phyloP scores from a whole-genome alignment of 92 coral and sea anemone species.

The Virgularia gustaviana region DNA sequence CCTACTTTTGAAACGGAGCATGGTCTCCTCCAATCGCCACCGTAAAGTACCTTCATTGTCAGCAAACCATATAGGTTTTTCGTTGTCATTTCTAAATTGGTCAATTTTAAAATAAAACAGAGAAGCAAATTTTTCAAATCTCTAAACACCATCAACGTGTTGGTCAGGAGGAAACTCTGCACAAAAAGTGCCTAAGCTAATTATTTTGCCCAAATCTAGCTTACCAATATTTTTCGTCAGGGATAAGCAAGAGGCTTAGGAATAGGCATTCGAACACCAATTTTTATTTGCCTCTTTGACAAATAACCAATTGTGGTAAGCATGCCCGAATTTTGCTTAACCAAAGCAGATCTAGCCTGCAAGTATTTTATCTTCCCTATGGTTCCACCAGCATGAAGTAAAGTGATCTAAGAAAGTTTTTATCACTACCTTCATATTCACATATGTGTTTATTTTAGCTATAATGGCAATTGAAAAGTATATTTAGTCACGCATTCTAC shows the following conservation, averaged over 20 bases:
- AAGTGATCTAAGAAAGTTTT: constrained; percentile 54
- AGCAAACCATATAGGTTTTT: constrained; percentile 58
- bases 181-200: constrained; percentile 45
- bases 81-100: constrained; percentile 36
- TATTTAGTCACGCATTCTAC: constrained; percentile 30
- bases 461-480: constrained; percentile 4
- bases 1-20: constrained; percentile 61
- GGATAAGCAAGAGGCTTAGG: constrained; percentile 59
- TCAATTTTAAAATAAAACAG: constrained; percentile 36
- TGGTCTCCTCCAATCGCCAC: constrained; percentile 61
- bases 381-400: constrained; percentile 52
- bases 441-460: constrained; percentile 22
- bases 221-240: constrained; percentile 35
- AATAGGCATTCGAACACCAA: constrained; percentile 54
- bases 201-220: constrained; percentile 39
- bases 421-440: constrained; percentile 54
- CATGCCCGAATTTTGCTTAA: constrained; percentile 45
- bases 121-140: constrained; percentile 28
- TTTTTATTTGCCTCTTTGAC: constrained; percentile 38
- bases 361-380: constrained; percentile 24
- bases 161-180: constrained; percentile 30
- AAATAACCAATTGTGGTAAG: constrained; percentile 41
- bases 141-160: constrained; percentile 45
- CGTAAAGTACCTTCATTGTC: constrained; percentile 33
- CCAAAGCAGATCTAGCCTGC: constrained; percentile 40